Conservation (phyloP, 2,113 vertebrate genomes). For the Vanacampus margaritifer region DNA sequence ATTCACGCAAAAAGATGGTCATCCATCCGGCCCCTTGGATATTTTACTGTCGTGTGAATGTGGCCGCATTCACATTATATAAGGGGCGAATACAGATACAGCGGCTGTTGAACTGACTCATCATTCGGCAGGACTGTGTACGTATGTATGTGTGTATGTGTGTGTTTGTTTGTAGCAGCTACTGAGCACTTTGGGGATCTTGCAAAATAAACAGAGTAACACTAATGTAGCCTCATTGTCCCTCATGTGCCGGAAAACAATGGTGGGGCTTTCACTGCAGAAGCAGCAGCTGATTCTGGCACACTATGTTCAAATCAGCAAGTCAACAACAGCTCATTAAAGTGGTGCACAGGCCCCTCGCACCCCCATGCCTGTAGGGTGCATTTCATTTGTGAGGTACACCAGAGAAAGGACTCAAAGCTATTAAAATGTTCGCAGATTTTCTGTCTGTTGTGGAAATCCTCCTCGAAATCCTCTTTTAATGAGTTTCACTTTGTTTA, state of each 20-base stretch:
- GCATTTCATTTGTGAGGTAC: not conserved
- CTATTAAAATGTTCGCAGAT: too few relatives aligned
- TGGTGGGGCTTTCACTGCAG: not conserved
- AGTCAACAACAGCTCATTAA: not conserved
- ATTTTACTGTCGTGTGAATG: not conserved
- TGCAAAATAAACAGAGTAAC: conserved; percentile 52
- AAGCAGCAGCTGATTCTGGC: conserved; percentile 16
- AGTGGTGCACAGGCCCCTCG: not conserved
- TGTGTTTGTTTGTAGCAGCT: conserved; percentile 29
- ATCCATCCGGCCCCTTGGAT: not conserved
- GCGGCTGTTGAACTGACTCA: not conserved
- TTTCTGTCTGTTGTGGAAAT: too few relatives aligned
- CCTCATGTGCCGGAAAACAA: conserved; percentile 29
- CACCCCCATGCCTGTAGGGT: not conserved
- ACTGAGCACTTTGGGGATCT: conserved; percentile 34
- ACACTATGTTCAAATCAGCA: conserved; percentile 5
- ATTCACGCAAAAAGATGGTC: too few relatives aligned
- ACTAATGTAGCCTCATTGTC: conserved; percentile 19
- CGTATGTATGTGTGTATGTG: conserved; percentile 14
- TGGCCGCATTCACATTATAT: not conserved
- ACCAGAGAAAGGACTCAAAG: not conserved
- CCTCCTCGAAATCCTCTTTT: too few relatives aligned
- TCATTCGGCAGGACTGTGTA: not conserved
- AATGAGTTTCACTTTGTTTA: too few relatives aligned
- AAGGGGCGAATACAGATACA: not conserved